phyloP scores from a whole-genome alignment of 1,140 invertebrate species.

The Diorhabda sublineata region DNA sequence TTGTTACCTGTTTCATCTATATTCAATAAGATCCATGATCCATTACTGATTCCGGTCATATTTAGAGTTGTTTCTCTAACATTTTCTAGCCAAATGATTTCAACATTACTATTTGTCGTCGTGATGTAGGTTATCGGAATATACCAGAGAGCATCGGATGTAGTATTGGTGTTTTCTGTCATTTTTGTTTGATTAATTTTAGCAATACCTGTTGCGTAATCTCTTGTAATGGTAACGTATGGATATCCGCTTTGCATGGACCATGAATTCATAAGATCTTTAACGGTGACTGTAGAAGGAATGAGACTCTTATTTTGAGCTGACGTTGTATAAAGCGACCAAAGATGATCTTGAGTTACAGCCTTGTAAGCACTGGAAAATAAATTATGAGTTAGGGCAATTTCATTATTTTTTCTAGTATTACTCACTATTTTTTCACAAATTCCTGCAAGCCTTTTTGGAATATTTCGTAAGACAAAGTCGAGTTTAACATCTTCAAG shows the following conservation, averaged over 20 bases:
- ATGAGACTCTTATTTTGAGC: slow-evolving; percentile 32
- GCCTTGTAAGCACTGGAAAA: slow-evolving; percentile 35
- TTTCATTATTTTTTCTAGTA: not conserved
- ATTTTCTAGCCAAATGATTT: slow-evolving; percentile 43
- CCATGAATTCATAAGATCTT: slow-evolving; percentile 60
- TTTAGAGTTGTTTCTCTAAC: slow-evolving; percentile 33
- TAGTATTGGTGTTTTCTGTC: slow-evolving; percentile 30
- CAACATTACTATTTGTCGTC: slow-evolving; percentile 36
- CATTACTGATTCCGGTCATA: slow-evolving; percentile 22
- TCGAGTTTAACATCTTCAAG: slow-evolving; percentile 62
- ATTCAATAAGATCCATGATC: slow-evolving; percentile 55
- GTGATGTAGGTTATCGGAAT: slow-evolving; percentile 54
- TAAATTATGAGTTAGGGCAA: not conserved
- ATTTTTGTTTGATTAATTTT: slow-evolving; percentile 30
- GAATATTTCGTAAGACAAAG: slow-evolving; percentile 57
- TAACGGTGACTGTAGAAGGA: slow-evolving; percentile 41
- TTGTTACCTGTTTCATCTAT: slow-evolving; percentile 50
- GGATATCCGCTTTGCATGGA: slow-evolving; percentile 62
- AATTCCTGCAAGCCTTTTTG: slow-evolving; percentile 53
- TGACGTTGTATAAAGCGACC: slow-evolving; percentile 30
- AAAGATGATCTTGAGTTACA: slow-evolving; percentile 35
- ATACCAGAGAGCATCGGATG: slow-evolving; percentile 47
- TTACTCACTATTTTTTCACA: slow-evolving; percentile 47
- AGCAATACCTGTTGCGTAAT: slow-evolving; percentile 48
- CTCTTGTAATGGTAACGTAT: slow-evolving; percentile 55